Evolutionary conservation across 1,140 invertebrate species (phyloP).

Genomic region (Palaemon carinicauda): DNA sequence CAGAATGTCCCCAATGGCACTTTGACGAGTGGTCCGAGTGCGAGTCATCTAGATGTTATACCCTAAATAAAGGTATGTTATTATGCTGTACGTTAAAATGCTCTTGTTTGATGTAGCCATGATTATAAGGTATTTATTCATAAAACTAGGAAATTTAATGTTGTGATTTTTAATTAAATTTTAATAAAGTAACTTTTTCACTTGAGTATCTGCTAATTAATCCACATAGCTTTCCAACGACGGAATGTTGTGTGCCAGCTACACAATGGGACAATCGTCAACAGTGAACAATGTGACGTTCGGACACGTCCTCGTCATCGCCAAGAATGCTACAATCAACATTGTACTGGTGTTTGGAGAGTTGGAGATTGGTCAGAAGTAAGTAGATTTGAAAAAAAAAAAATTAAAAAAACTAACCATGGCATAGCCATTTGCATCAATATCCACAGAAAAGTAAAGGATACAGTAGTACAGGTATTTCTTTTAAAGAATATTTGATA

Average conservation of each 20-base stretch:
- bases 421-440: too few relatives aligned
- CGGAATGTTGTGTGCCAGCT: constrained; percentile 77
- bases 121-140: too few relatives aligned
- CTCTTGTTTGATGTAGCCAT: too few relatives aligned
- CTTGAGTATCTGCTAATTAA: background rate
- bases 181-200: background rate
- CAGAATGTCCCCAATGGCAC: constrained; percentile 78
- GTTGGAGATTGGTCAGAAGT: constrained; percentile 89
- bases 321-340: constrained; percentile 80
- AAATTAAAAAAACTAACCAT: background rate
- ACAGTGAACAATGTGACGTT: constrained; percentile 73
- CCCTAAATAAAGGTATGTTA: constrained; percentile 74
- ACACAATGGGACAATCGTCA: constrained; percentile 72
- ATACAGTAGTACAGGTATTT: too few relatives aligned
- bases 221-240: constrained; percentile 74
- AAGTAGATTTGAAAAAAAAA: constrained; percentile 61
- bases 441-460: too few relatives aligned
- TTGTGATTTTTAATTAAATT: too few relatives aligned
- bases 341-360: constrained; percentile 84
- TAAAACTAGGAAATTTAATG: too few relatives aligned
- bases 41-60: constrained; percentile 76
- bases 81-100: background rate
- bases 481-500: too few relatives aligned
- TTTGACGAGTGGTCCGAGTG: constrained; percentile 77
- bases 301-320: constrained; percentile 74